Evolutionary conservation across 1,140 invertebrate genomes (phyloP), one percentile per base, ranked within the genome.

Genomic region (Brachionus manjavacas): DNA sequence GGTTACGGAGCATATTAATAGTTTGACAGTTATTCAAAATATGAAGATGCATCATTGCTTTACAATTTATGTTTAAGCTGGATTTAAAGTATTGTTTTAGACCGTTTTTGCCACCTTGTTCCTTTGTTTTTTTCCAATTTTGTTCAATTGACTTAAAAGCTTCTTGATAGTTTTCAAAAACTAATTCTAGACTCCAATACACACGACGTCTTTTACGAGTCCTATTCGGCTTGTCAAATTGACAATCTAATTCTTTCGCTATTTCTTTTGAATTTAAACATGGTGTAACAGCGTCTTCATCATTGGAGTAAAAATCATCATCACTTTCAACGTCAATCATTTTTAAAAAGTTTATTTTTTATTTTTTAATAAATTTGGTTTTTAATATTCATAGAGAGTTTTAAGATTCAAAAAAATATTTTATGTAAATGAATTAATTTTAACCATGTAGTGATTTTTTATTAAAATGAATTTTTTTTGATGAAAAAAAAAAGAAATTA

Each of bases 221-320:
- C 28, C 20, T 16, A 41, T 41, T 35, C 20, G 68, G 68, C 20
- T 72, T n/a, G 20, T 39, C 68, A 16, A 12, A 39, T 41, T 72
- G 35, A 16, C 68, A 14, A 72, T 12, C 20, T 72, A 31, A 12
- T 16, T 39, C 11, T 72, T 41, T n/a, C n/a, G n/a, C n/a, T n/a
- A n/a, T n/a, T n/a, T 72, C 28, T 72, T 72, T 39, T 72, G 68
- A 39, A 39, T n/a, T n/a, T 41, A 72, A 72, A 41, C 68, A 68
- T 28, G 64, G 25, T 25, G 64, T 25, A 68, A 68, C 25, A 68
- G 28, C 64, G 25, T 68, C 64, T 68, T 68, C 64, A 68, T 68
- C 64, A 28, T 68, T 11, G 16, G 64, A 25, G 25, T 25, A 68
- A 68, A 64, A 64, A 20, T 23, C 64, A 28, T 25, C 64, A 28